Evolutionary conservation across 2,113 vertebrate genomes (phyloP), one percentile per base, ranked within the genome.

Genomic region (Forbesichthys agassizii): DNA sequence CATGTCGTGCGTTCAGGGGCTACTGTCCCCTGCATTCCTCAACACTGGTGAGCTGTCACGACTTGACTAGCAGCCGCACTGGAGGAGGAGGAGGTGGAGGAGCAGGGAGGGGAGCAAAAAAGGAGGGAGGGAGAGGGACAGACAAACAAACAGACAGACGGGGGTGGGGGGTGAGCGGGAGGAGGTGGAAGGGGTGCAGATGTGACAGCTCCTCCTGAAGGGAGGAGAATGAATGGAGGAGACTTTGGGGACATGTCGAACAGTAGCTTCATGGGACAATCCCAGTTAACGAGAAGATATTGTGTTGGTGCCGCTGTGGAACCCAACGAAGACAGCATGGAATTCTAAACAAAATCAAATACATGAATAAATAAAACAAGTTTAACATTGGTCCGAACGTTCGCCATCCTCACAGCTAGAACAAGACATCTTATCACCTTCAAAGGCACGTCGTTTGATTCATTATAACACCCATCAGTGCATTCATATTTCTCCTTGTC

Each of bases 1-100:
- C 11, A 48, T 68, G 46, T 61, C 51, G 59, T 66, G 80, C 77
- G 83, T 78, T 80, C 0, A 46, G 77, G 80, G 75, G 71, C 52
- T 85, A 53, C 71, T 77, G 63, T 66, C 62, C 78, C 75, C 69
- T 61, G 75, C 70, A 72, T 68, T 62, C 51, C 75, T 76, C 54
- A 80, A 70, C 62, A 64, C 63, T 71, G 77, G 74, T 74, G 71
- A 74, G 80, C 80, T 74, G 82, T 86, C 86, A 86, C 73, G 77
- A 88, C 77, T 83, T 80, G 74, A 81, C 66, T 71, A 62, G 67
- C 60, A 53, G 57, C 2, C 60, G 61, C 52, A 56, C 52, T 62
- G 62, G 70, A 56, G 33, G 33, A 52, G 20, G 27, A 27, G 27
- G 27, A 27, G 27, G 27, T 27, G 27, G 27, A 49, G 12, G 69